phyloP scores from a whole-genome alignment of 2,888 invertebrate species.

The Cryptosula pallasiana region DNA sequence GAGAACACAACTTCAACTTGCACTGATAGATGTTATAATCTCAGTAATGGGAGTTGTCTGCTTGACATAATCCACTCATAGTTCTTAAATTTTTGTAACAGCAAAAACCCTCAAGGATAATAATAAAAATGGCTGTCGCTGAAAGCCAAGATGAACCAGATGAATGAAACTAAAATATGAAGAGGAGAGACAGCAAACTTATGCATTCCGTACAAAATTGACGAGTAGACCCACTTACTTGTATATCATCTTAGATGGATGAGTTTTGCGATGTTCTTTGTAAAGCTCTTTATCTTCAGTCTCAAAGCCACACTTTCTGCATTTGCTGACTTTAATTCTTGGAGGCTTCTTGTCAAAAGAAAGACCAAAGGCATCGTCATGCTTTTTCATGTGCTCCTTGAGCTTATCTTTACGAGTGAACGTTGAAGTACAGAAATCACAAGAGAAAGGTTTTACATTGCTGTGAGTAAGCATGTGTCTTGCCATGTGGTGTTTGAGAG shows the following conservation, averaged over 20 bases:
- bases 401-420: conserved; percentile 6
- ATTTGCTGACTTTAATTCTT: neutral
- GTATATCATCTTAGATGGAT: conserved; percentile 4
- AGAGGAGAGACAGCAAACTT: too few species aligned
- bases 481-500: neutral
- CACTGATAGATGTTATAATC: too few species aligned
- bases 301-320: conserved; percentile 8
- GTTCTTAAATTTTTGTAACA: too few species aligned
- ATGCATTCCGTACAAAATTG: neutral
- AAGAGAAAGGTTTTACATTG: conserved; percentile 8
- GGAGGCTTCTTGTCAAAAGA: neutral
- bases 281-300: neutral
- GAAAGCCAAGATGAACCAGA: too few species aligned
- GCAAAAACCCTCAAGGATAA: too few species aligned
- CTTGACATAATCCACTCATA: too few species aligned
- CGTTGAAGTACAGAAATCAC: neutral
- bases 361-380: neutral
- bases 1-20: too few species aligned
- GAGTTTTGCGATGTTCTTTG: conserved; percentile 20
- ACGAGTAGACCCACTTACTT: neutral
- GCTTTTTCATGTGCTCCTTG: conserved; percentile 22
- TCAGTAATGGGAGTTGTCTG: too few species aligned
- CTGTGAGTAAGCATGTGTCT: conserved; percentile 21
- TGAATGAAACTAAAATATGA: too few species aligned
- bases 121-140: too few species aligned